phyloP scores from a whole-genome alignment of 1,140 invertebrate genomes.

The Cardiocondyla obscurior region DNA sequence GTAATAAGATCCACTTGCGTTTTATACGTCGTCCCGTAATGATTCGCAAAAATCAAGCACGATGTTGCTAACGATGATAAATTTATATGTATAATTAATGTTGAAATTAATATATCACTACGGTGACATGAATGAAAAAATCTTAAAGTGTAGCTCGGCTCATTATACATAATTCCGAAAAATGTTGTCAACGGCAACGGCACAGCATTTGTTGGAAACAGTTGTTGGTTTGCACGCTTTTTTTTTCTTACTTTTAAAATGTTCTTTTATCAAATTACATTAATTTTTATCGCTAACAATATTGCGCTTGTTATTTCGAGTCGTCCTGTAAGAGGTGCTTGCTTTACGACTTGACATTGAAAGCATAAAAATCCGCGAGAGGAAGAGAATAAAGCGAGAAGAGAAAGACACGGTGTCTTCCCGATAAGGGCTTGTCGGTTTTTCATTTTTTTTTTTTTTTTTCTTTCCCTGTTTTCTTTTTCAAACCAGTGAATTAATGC shows the following conservation, averaged over 20 bases:
- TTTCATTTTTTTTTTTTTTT: background rate
- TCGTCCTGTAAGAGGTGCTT: background rate
- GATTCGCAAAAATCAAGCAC: background rate
- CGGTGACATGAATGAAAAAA: background rate
- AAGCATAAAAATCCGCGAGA: constrained; percentile 6
- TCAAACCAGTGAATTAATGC: constrained; percentile 60
- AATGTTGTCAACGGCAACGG: too few species aligned
- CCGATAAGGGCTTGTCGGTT: constrained; percentile 1
- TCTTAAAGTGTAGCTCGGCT: background rate
- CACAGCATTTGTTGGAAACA: constrained; percentile 4
- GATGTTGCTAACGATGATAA: background rate
- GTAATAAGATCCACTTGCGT: background rate
- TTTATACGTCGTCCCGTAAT: background rate
- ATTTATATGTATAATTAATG: constrained; percentile 1
- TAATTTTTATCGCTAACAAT: background rate
- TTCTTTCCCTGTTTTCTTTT: constrained; percentile 48
- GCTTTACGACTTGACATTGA: constrained; percentile 21
- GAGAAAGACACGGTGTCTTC: background rate
- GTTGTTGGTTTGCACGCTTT: background rate
- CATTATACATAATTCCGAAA: too few species aligned
- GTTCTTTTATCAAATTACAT: background rate
- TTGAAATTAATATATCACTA: background rate
- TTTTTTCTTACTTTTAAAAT: background rate
- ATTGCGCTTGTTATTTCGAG: background rate
- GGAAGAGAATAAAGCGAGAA: background rate